Conservation (phyloP, 2,113 vertebrate species). For the Eclectus roratus region DNA sequence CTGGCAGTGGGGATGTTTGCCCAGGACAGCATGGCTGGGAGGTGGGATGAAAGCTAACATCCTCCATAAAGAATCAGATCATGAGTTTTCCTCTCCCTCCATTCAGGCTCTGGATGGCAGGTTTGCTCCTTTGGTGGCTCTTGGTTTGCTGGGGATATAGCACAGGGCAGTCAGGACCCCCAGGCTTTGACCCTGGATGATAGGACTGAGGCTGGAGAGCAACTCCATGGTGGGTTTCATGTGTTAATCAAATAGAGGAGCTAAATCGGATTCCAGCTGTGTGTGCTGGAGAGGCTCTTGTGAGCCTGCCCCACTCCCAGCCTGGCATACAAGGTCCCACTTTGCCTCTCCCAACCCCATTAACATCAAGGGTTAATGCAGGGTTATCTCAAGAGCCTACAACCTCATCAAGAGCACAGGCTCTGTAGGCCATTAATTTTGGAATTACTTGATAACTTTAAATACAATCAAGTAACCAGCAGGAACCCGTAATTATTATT, state of each 20-base stretch:
- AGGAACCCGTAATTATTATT: constrained; percentile 37
- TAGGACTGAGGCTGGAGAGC: background rate
- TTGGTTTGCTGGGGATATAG: background rate
- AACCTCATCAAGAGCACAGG: background rate
- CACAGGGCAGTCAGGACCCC: background rate
- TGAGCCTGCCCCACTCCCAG: background rate
- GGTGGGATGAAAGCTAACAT: background rate
- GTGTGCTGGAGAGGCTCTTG: background rate
- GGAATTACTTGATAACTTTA: constrained; percentile 4
- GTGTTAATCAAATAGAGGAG: background rate
- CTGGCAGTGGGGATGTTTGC: background rate
- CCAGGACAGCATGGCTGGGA: background rate
- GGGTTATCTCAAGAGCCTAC: background rate
- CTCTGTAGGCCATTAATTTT: constrained; percentile 22
- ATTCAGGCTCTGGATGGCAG: background rate
- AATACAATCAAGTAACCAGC: constrained; percentile 41
- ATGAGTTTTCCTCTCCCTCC: background rate
- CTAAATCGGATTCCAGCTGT: background rate
- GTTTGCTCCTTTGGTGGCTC: background rate
- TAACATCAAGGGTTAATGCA: background rate
- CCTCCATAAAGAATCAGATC: background rate
- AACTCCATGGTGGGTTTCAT: background rate
- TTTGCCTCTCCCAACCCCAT: background rate
- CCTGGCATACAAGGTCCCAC: background rate
- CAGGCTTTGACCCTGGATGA: background rate